Conservation (phyloP, 2,888 invertebrate genomes). For the Dasysyrphus albostriatus region DNA sequence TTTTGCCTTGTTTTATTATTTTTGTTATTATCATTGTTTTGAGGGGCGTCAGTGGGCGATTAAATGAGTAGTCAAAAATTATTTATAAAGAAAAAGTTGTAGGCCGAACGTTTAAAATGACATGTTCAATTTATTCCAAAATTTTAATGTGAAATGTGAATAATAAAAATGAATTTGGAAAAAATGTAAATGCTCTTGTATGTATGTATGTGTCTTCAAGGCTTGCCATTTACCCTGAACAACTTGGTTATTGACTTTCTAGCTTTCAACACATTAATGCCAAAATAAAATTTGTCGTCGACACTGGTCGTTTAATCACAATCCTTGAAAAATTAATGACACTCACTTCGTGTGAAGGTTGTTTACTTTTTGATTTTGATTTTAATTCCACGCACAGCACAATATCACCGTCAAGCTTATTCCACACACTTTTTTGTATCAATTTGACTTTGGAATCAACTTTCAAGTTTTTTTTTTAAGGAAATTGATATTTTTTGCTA, state of each 20-base stretch:
- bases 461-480: not conserved
- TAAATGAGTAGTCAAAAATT: slow-evolving; percentile 19
- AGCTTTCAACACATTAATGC: slow-evolving; percentile 17
- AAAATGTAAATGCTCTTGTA: not conserved
- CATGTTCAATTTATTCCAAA: slow-evolving; percentile 22
- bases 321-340: slow-evolving; percentile 48
- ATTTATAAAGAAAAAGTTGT: slow-evolving; percentile 19
- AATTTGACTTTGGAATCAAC: slow-evolving; percentile 25
- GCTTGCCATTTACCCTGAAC: slow-evolving; percentile 44
- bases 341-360: slow-evolving; percentile 47
- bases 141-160: slow-evolving; percentile 31
- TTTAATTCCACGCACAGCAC: slow-evolving; percentile 7
- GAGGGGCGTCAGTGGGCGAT: slow-evolving; percentile 35
- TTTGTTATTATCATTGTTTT: not conserved
- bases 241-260: slow-evolving; percentile 15
- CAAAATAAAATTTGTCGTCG: slow-evolving; percentile 1
- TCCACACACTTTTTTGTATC: not conserved
- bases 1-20: not conserved
- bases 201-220: slow-evolving; percentile 32
- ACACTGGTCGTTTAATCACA: slow-evolving; percentile 39
- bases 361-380: slow-evolving; percentile 6
- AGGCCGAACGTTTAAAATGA: slow-evolving; percentile 43
- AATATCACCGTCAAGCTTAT: not conserved
- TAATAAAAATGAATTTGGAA: slow-evolving; percentile 1
- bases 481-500: not conserved